Evolutionary conservation across 2,113 vertebrate genomes (phyloP).

Genomic region (Lampris megalopsis): DNA sequence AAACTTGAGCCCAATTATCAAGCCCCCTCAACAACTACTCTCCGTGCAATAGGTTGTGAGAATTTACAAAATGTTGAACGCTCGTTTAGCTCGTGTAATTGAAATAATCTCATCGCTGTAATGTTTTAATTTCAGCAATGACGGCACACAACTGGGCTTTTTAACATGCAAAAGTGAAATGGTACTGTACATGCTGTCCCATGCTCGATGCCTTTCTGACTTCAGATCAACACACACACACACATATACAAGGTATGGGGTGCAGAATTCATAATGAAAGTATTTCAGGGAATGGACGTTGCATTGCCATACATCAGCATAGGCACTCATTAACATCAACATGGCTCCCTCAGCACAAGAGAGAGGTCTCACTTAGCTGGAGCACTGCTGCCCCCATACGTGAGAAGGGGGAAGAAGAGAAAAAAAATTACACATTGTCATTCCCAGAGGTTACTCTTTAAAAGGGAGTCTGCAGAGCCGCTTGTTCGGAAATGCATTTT

Average conservation of each 20-base stretch:
- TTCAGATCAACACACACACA: too few relatives aligned
- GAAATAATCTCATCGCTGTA: conserved; percentile 14
- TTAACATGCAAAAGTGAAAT: background rate
- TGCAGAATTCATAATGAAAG: too few relatives aligned
- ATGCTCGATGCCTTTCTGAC: too few relatives aligned
- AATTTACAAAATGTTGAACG: background rate
- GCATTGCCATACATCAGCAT: background rate
- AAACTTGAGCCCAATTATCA: conserved; percentile 29
- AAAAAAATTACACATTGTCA: background rate
- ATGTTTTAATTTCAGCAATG: conserved; percentile 25
- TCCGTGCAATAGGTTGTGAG: conserved; percentile 15
- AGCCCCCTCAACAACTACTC: conserved; percentile 4
- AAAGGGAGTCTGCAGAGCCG: background rate
- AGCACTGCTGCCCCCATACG: conserved; percentile 65
- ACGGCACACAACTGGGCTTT: background rate
- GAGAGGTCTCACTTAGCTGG: background rate
- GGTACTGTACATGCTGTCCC: background rate
- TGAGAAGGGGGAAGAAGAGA: conserved; percentile 6
- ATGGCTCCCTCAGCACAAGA: background rate
- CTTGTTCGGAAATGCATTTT: too few relatives aligned
- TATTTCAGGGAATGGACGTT: too few relatives aligned
- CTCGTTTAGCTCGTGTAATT: background rate
- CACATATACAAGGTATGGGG: too few relatives aligned
- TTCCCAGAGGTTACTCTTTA: conserved; percentile 3
- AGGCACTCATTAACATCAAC: background rate